Evolutionary conservation across 2,797 vertebrate genomes (phyloP).

Genomic region (Peromyscus eremicus): DNA sequence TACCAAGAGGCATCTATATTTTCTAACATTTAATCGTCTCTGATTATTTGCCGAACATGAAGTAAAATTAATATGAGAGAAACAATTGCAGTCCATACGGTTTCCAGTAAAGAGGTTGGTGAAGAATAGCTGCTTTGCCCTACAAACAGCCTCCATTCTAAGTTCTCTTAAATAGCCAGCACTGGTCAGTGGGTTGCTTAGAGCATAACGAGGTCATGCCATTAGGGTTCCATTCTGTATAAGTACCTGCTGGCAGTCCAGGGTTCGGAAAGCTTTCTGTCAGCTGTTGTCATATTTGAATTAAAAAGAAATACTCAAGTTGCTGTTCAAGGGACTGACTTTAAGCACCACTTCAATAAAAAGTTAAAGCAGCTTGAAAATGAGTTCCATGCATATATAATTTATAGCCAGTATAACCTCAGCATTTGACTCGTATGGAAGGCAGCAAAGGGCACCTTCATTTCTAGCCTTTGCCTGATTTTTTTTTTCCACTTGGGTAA

Average conservation of each 20-base stretch:
- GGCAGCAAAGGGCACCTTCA: not conserved
- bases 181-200: not conserved
- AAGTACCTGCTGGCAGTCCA: not conserved
- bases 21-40: not conserved
- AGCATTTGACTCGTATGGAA: not conserved
- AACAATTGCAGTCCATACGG: not conserved
- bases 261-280: constrained; percentile 34
- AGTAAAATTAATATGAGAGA: constrained; percentile 15
- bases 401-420: not conserved
- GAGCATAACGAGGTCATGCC: not conserved
- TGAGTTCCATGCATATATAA: not conserved
- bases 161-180: not conserved
- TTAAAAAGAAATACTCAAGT: constrained; percentile 25
- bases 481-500: constrained; percentile 11
- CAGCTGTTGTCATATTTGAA: not conserved
- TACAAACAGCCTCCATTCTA: not conserved
- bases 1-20: not conserved
- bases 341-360: not conserved
- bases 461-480: constrained; percentile 23
- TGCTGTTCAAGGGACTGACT: not conserved
- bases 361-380: not conserved
- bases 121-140: not conserved
- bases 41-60: constrained; percentile 9
- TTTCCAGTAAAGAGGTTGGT: not conserved
- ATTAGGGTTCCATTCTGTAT: not conserved